Evolutionary conservation across 37 sponge, comb jelly and placozoan species (phyloP).

Genomic region (Theonella swinhoei): DNA sequence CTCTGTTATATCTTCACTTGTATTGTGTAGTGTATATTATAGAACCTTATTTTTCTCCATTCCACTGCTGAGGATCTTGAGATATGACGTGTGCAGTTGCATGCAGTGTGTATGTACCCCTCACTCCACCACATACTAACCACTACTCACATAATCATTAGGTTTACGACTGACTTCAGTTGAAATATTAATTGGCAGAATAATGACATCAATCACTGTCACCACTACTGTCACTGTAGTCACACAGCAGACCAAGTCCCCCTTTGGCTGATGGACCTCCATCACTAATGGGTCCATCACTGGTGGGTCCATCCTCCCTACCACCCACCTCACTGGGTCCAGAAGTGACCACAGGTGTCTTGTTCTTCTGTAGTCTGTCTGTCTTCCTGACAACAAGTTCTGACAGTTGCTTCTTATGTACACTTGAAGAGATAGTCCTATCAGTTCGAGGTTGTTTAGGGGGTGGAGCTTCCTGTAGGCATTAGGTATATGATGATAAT

Average conservation of each 20-base stretch:
- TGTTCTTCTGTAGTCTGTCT: too few species aligned
- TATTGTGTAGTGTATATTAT: too few species aligned
- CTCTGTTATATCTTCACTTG: too few species aligned
- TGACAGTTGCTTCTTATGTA: neutral
- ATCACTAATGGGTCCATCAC: neutral
- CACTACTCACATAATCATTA: too few species aligned
- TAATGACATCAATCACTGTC: neutral
- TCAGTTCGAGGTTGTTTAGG: neutral
- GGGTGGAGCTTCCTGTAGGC: neutral
- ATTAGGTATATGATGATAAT: neutral
- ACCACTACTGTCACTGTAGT: neutral
- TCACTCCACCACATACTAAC: too few species aligned
- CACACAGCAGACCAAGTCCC: neutral
- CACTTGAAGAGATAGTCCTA: neutral
- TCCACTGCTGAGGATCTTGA: too few species aligned
- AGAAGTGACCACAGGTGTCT: too few species aligned
- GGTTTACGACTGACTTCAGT: too few species aligned
- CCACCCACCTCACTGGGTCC: too few species aligned
- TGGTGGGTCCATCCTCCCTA: neutral
- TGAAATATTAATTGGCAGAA: neutral
- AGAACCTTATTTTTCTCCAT: too few species aligned
- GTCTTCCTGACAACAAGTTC: conserved; percentile 11
- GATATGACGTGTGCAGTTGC: too few species aligned
- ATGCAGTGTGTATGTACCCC: too few species aligned
- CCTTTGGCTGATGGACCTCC: neutral